Conservation (phyloP, 2,888 invertebrate species). For the Drosophila anomelani region DNA sequence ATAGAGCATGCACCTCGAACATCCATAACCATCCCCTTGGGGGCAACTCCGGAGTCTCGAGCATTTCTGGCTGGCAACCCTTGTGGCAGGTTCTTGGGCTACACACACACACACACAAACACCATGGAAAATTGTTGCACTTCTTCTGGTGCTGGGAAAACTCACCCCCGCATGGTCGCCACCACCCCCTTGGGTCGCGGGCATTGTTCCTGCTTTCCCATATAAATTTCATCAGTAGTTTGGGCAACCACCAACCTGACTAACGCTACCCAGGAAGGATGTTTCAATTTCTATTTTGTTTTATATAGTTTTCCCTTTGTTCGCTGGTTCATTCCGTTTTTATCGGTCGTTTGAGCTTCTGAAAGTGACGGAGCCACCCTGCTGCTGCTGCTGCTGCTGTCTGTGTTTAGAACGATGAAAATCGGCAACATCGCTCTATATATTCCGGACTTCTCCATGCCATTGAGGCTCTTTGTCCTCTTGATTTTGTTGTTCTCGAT, state of each 20-base stretch:
- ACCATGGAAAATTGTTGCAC: conserved; percentile 72
- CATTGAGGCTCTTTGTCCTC: conserved; percentile 29
- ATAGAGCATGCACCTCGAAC: conserved; percentile 26
- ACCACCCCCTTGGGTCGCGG: conserved; percentile 19
- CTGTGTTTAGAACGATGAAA: conserved; percentile 57
- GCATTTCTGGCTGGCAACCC: conserved; percentile 62
- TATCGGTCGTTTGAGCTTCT: conserved; percentile 66
- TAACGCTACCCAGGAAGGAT: conserved; percentile 68
- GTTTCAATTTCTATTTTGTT: conserved; percentile 81
- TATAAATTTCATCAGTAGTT: conserved; percentile 64
- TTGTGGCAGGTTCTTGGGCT: conserved; percentile 76
- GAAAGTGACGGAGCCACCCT: conserved; percentile 65
- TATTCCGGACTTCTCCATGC: conserved; percentile 9
- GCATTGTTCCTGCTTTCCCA: conserved; percentile 51
- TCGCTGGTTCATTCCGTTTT: conserved; percentile 65
- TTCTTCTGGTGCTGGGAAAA: conserved; percentile 48
- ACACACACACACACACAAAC: conserved; percentile 19
- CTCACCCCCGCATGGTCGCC: conserved; percentile 36
- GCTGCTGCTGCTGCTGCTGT: conserved; percentile 17
- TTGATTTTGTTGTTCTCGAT: conserved; percentile 24
- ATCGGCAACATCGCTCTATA: conserved; percentile 64
- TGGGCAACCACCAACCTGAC: conserved; percentile 47
- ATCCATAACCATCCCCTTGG: conserved; percentile 37
- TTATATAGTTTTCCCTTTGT: conserved; percentile 48
- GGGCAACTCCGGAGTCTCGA: conserved; percentile 22